A percentile compares a stretch with the other conserved stretches of the same genome.
Evolutionary conservation across 2,797 vertebrate species (phyloP).

Genomic region (Esox masquinongy): DNA sequence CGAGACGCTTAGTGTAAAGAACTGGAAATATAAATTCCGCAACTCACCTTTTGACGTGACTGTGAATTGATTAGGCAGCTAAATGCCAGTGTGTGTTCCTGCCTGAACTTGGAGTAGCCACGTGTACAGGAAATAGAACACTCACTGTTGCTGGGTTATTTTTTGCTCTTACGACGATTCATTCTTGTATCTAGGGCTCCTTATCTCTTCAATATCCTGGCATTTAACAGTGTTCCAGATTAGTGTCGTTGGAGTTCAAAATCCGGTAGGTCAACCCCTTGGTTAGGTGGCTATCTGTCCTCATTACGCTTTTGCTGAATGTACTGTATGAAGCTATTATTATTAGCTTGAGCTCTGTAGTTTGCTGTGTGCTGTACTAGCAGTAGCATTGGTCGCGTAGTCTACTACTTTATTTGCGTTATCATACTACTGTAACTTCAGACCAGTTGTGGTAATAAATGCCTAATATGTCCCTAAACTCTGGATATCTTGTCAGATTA

Average conservation of each 20-base stretch:
- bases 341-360: no score
- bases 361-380: no score
- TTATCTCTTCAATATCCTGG: background rate
- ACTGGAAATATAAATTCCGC: background rate
- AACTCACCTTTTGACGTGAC: background rate
- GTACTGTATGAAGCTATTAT: no score
- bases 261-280: background rate
- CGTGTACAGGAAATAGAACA: slow-evolving; percentile 66
- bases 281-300: no score
- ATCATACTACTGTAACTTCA: no score
- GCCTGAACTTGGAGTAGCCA: slow-evolving; percentile 44
- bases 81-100: background rate
- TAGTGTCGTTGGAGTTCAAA: background rate
- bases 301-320: no score
- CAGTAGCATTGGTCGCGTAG: no score
- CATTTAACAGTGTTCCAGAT: background rate
- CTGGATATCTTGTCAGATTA: no score
- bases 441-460: no score
- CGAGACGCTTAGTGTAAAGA: no score
- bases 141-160: slow-evolving; percentile 5
- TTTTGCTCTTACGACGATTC: background rate
- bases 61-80: background rate
- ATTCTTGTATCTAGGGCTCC: background rate
- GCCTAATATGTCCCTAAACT: no score
- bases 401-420: no score